Base-by-base conservation (phyloP, 2,797 vertebrate species). In the Gallinago solitaria region DNA sequence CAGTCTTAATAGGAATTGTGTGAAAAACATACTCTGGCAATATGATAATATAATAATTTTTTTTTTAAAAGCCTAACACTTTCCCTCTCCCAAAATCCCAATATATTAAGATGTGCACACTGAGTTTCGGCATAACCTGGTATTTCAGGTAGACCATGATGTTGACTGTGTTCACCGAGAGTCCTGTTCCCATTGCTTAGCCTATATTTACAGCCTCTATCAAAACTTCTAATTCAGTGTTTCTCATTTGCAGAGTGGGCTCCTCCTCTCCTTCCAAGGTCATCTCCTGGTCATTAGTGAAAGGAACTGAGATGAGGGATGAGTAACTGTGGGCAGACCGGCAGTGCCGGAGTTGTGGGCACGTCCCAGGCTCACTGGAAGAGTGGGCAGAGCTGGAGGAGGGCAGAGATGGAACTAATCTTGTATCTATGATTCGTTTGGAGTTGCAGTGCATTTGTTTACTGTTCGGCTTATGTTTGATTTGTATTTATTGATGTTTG, bases 401-500 rank as follows among this genome's bases (percentile, higher is more conserved):
- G 45, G 70, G 24, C 53, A 91, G 50, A 35, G 37, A 4, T 35
- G 21, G 13, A 81, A 50, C 33, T 91, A 69, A 74, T 82, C 70
- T 82, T 9, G 0, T n/a, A 32, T 74, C 80, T 87, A 2, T 43
- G 20, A 54, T 87, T 90, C 0, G 1, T 76, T 76, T 76, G 78
- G 70, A 92, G 67, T 39, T 82, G 35, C 27, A 80, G 51, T 80
- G 48, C 6, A 1, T 86, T 87, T 93, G 60, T 93, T 95, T 80
- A 92, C 56, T 9, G 35, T 87, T 84, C 71, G 68, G 56, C 35
- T 82, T 94, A n/a, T 83, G 87, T 87, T 94, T 93, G 53, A 43
- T 68, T 96, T 80, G 20, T 50, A 47, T 93, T 81, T 95, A 90
- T 84, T 94, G 81, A 89, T 83, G 82, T 89, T 95, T 92, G n/a